Evolutionary conservation across 1,140 invertebrate species (phyloP).

Genomic region (Meloidogyne hapla): DNA sequence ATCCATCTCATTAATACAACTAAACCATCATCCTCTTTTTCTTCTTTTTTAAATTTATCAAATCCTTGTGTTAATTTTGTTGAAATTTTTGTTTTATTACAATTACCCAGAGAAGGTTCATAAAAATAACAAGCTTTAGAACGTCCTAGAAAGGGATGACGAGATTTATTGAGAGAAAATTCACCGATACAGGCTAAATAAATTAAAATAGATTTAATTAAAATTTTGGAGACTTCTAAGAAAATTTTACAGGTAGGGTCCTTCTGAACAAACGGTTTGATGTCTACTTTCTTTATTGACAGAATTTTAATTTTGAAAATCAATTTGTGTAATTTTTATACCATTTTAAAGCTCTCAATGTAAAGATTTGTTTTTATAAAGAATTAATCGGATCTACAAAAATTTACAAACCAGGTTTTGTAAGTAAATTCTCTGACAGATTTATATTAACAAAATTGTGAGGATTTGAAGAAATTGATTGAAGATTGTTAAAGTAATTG

Average conservation of each 20-base stretch:
- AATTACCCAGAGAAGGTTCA: constrained; percentile 2
- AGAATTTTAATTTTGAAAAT: too few species aligned
- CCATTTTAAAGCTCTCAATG: too few species aligned
- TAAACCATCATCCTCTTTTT: not conserved
- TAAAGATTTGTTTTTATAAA: too few species aligned
- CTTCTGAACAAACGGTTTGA: too few species aligned
- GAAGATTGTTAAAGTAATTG: not conserved
- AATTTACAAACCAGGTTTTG: not conserved
- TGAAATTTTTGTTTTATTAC: not conserved
- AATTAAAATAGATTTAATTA: too few species aligned
- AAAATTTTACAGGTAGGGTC: too few species aligned
- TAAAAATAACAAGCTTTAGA: constrained; percentile 22
- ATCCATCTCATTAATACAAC: not conserved
- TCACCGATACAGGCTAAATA: constrained; percentile 16
- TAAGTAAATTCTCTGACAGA: not conserved
- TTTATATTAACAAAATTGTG: not conserved
- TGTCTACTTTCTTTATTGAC: too few species aligned
- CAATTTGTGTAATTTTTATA: too few species aligned
- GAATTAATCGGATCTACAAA: too few species aligned
- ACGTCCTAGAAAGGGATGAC: constrained; percentile 2
- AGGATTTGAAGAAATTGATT: not conserved
- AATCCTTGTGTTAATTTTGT: constrained; percentile 4
- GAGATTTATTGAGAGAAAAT: constrained; percentile 12
- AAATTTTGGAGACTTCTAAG: too few species aligned
- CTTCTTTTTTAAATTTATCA: constrained; percentile 19